phyloP scores from a whole-genome alignment of 2,888 invertebrate genomes.

The Tenthredo livida region DNA sequence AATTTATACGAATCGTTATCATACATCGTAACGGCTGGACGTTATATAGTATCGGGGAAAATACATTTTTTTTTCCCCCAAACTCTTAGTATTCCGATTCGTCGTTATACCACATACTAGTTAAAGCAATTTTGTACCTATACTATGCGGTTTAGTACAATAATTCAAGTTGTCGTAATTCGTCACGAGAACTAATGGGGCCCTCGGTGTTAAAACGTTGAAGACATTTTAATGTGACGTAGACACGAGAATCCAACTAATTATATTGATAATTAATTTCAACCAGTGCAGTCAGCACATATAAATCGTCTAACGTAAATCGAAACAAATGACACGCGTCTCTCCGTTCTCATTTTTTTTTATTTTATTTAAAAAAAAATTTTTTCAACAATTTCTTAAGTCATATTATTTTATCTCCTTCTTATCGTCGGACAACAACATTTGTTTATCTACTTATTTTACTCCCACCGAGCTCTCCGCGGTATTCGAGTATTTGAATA shows the following conservation, averaged over 20 bases:
- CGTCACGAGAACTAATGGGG: background rate
- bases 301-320: background rate
- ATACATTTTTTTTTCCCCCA: background rate
- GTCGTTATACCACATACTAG: background rate
- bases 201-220: background rate
- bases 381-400: background rate
- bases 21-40: background rate
- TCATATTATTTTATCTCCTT: background rate
- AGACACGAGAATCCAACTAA: background rate
- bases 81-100: background rate
- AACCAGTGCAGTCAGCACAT: background rate
- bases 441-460: background rate
- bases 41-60: background rate
- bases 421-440: constrained; percentile 13
- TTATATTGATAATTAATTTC: constrained; percentile 13
- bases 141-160: background rate
- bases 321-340: constrained; percentile 30
- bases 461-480: background rate
- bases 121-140: background rate
- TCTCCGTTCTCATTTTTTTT: background rate
- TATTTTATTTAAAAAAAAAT: too few relatives aligned
- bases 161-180: constrained; percentile 5
- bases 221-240: background rate
- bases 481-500: background rate
- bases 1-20: constrained; percentile 24